Evolutionary conservation across 2,797 vertebrate genomes (phyloP).

Genomic region (Anas acuta): DNA sequence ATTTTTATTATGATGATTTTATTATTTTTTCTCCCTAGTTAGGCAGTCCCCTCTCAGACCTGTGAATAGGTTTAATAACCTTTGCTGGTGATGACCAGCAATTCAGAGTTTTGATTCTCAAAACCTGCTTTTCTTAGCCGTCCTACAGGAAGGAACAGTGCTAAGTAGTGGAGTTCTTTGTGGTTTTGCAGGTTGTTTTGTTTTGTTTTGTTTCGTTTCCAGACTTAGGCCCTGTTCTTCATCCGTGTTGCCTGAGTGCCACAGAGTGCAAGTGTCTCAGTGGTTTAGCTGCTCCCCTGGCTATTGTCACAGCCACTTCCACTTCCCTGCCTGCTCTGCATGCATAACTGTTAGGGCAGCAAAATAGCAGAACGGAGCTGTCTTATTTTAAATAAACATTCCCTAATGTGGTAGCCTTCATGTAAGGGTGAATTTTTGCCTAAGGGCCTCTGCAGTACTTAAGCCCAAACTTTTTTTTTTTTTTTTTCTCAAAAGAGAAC

Average conservation of each 20-base stretch:
- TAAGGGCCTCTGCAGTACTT: not conserved
- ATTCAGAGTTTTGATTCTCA: not conserved
- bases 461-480: not conserved
- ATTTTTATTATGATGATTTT: not conserved
- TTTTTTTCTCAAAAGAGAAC: not conserved
- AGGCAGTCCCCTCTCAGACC: not conserved
- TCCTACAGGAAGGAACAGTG: not conserved
- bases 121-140: not conserved
- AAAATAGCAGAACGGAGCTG: conserved; percentile 25
- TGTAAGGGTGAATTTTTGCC: conserved; percentile 19
- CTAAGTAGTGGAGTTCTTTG: not conserved
- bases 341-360: conserved; percentile 31
- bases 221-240: not conserved
- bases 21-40: not conserved
- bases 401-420: conserved; percentile 59
- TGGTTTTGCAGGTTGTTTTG: not conserved
- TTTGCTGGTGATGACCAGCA: not conserved
- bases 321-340: not conserved
- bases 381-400: conserved; percentile 65
- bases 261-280: not conserved
- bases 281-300: not conserved
- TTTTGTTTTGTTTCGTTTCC: not conserved
- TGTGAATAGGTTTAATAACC: not conserved
- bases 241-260: not conserved
- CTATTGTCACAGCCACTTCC: conserved; percentile 36